Conservation (phyloP, 2,888 invertebrate genomes). For the Amphiduros pacificus region DNA sequence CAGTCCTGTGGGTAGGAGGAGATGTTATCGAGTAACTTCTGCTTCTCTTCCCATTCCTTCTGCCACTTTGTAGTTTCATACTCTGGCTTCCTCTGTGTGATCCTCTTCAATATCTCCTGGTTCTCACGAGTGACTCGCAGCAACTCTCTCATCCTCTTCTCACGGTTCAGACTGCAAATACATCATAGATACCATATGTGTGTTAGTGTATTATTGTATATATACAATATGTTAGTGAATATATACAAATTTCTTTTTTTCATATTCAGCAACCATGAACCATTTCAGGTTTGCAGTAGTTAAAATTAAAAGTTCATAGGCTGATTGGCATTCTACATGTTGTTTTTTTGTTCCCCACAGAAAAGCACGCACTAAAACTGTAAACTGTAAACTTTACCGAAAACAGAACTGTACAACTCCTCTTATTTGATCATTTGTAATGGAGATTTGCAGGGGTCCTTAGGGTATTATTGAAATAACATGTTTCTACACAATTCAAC, state of each 20-base stretch:
- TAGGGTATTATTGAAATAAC: no score
- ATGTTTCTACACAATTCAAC: no score
- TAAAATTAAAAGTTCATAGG: no score
- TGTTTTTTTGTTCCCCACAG: no score
- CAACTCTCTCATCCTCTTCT: conserved; percentile 57
- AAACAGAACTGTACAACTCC: no score
- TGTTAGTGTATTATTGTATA: background rate
- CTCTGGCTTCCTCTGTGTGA: conserved; percentile 50
- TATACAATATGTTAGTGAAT: background rate
- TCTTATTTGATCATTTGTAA: no score
- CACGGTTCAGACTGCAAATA: conserved; percentile 53
- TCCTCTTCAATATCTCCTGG: conserved; percentile 55
- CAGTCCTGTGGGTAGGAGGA: conserved; percentile 55
- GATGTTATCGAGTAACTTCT: conserved; percentile 56
- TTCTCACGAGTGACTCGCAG: conserved; percentile 57
- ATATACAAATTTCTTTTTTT: background rate
- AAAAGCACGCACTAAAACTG: no score
- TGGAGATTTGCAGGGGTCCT: no score
- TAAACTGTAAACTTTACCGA: no score
- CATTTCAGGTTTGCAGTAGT: no score
- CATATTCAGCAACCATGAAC: background rate
- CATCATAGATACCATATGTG: background rate
- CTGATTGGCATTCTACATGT: no score
- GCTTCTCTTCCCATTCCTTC: conserved; percentile 55
- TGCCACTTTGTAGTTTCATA: conserved; percentile 53